Evolutionary conservation across 2,888 invertebrate species (phyloP).

Genomic region (Nymphalis polychloros): DNA sequence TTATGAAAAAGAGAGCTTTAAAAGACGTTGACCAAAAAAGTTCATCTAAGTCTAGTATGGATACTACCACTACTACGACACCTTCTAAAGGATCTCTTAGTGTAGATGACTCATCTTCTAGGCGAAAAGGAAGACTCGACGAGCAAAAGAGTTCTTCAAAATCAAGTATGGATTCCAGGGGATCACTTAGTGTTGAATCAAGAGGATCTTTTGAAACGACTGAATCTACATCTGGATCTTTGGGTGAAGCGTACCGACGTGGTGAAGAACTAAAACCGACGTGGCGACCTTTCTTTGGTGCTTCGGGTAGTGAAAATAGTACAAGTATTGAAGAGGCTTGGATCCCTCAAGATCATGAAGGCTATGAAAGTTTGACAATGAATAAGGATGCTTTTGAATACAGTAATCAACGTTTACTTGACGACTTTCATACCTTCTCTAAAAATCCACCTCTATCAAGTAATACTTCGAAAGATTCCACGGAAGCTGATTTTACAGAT

Average conservation of each 20-base stretch:
- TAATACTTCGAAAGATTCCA: constrained; percentile 78
- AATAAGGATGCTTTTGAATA: constrained; percentile 76
- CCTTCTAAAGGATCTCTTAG: constrained; percentile 78
- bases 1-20: constrained; percentile 69
- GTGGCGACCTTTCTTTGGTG: constrained; percentile 91
- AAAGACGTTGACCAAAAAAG: constrained; percentile 77
- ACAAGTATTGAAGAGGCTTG: constrained; percentile 93
- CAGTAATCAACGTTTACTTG: constrained; percentile 70
- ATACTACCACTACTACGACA: constrained; percentile 75
- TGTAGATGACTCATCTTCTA: constrained; percentile 77
- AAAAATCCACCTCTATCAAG: constrained; percentile 75
- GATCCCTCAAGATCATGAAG: constrained; percentile 88
- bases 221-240: constrained; percentile 87
- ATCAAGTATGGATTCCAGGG: constrained; percentile 84
- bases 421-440: constrained; percentile 76
- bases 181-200: constrained; percentile 85
- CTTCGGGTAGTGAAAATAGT: constrained; percentile 89
- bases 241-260: constrained; percentile 86
- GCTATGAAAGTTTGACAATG: constrained; percentile 79
- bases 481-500: constrained; percentile 86
- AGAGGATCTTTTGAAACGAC: constrained; percentile 87
- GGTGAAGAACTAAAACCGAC: constrained; percentile 89
- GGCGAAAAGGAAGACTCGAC: constrained; percentile 69
- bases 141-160: constrained; percentile 82
- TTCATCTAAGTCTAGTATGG: constrained; percentile 83